Base-by-base conservation (phyloP, 1,140 invertebrate species). In the Penaeus chinensis region DNA sequence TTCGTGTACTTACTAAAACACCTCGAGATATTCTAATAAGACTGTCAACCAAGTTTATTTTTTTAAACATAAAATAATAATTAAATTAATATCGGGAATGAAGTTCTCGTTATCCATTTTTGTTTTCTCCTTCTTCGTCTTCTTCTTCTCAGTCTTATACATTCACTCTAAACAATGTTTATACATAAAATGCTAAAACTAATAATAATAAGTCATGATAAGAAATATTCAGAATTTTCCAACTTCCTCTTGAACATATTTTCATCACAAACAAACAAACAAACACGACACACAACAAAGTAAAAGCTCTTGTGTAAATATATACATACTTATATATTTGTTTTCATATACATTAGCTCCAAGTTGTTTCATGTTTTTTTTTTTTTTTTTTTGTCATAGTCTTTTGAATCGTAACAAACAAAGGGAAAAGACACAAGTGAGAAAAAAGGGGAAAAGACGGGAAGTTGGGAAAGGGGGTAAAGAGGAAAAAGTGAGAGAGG, bases 231-330 rank as follows among this genome's bases (percentile, higher is more conserved):
- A 11, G 10, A 16, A 13, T 54, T 16, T 54, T 16, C 54, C 54
- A 54, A 54, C 54, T 54, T 54, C 10, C 54, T 54, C 10, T 54
- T 81, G 78, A 83, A 87, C 69, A 82, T 47, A 37, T 74, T 74
- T 81, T 87, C 65, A 60, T 77, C 86, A 87, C 86, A 87, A 87
- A 47, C 86, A 87, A 87, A 82, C 85, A 82, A 87, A 87, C 80
- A 47, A 83, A 87, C 81, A 78, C 80, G 54, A 87, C 86, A 87
- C 81, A 87, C 86, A 83, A 87, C 81, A 65, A 87, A 83, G 80
- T 82, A 87, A 82, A 66, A 87, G 86, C 86, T 87, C 54, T 11
- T 54, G 54, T 62, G 77, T 47, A 54, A 32, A 78, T 82, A 78
- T 82, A 82, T 82, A 77, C 78, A 83, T 80, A 80, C 82, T 80